Conservation (phyloP, 2,888 invertebrate species). For the Tricholauxania praeusta region DNA sequence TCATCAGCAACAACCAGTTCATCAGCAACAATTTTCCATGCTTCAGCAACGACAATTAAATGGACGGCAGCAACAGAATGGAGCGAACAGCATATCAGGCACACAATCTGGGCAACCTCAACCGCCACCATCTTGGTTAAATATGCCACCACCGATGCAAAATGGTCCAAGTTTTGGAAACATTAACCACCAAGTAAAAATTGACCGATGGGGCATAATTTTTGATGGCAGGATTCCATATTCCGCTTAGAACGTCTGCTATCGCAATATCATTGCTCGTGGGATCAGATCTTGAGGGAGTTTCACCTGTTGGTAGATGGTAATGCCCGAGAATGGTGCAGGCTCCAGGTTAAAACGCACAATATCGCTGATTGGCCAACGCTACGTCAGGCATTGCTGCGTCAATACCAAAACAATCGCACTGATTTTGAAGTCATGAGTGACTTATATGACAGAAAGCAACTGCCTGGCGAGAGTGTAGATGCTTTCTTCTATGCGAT, state of each 20-base stretch:
- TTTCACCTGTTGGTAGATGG: slow-evolving; percentile 27
- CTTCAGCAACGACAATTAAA: too few species aligned
- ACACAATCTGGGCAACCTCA: too few species aligned
- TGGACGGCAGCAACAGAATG: too few species aligned
- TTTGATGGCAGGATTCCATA: slow-evolving; percentile 36
- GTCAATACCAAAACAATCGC: slow-evolving; percentile 18
- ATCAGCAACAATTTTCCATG: too few species aligned
- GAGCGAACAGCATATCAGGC: too few species aligned
- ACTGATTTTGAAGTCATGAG: slow-evolving; percentile 35
- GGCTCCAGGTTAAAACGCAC: slow-evolving; percentile 26
- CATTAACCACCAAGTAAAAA: not conserved
- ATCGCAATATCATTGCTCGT: not conserved
- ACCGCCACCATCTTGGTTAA: too few species aligned
- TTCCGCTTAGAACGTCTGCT: slow-evolving; percentile 32
- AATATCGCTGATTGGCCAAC: slow-evolving; percentile 16
- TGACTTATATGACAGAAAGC: slow-evolving; percentile 30
- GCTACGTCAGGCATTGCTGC: slow-evolving; percentile 17
- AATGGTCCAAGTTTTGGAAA: too few species aligned
- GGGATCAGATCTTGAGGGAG: slow-evolving; percentile 10
- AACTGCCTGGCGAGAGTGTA: slow-evolving; percentile 20
- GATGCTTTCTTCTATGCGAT: not conserved
- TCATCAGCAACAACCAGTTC: too few species aligned
- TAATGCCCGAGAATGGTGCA: slow-evolving; percentile 33
- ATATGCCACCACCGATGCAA: too few species aligned
- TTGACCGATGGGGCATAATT: slow-evolving; percentile 12